Conservation (phyloP, 2,888 invertebrate species). For the Erebia palarica region DNA sequence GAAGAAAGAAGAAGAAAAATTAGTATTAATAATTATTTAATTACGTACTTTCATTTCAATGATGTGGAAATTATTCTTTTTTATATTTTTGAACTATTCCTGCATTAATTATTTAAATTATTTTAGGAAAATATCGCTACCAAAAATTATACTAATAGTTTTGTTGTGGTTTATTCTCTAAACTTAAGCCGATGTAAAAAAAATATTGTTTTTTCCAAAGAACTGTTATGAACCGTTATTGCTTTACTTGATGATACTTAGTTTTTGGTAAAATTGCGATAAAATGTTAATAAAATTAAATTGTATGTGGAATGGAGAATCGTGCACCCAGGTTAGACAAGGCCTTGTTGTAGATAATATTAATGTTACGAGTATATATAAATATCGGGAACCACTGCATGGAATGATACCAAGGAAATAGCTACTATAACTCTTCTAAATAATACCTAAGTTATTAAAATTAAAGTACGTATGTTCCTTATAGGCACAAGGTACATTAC, state of each 20-base stretch:
- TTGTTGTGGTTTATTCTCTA: no score
- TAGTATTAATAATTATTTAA: no score
- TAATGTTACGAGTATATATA: neutral
- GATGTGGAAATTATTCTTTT: no score
- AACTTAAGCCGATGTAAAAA: neutral
- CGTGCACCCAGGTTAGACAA: conserved; percentile 28
- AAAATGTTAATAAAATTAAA: conserved; percentile 35
- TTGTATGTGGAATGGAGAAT: conserved; percentile 33
- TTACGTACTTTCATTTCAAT: no score
- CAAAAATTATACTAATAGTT: no score
- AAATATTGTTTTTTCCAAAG: no score
- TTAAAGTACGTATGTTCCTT: conserved; percentile 3
- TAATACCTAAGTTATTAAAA: neutral
- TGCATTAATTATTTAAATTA: no score
- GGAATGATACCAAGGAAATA: conserved; percentile 30
- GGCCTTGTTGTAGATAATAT: conserved; percentile 30
- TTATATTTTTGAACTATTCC: no score
- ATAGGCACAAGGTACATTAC: neutral
- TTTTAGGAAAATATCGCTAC: no score
- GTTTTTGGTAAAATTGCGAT: neutral
- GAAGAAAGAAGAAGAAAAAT: no score
- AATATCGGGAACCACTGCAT: conserved; percentile 35
- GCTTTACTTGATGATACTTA: neutral
- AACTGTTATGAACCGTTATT: neutral
- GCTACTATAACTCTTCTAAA: neutral